Conservation (phyloP, 2,888 invertebrate genomes). For the Rhingia rostrata region DNA sequence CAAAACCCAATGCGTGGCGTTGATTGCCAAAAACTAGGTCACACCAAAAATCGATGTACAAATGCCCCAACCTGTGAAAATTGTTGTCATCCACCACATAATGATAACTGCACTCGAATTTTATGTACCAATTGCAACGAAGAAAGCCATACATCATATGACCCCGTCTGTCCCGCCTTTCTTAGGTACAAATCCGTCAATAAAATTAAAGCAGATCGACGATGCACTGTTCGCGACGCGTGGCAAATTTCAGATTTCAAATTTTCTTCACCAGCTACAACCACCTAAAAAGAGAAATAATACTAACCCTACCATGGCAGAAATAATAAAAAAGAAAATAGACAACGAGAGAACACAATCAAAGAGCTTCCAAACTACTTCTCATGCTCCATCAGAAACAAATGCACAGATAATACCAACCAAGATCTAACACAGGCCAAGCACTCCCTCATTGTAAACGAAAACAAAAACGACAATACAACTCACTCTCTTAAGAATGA, state of each 20-base stretch:
- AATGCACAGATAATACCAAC: too few species aligned
- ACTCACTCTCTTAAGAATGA: too few species aligned
- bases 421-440: too few species aligned
- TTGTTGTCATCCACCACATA: conserved; percentile 39
- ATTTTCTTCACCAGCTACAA: conserved; percentile 7
- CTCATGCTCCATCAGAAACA: too few species aligned
- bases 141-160: conserved; percentile 54
- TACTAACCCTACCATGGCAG: neutral
- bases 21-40: too few species aligned
- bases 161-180: conserved; percentile 46
- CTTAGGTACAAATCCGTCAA: conserved; percentile 64
- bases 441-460: too few species aligned
- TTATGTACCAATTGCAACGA: conserved; percentile 61
- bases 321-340: conserved; percentile 23
- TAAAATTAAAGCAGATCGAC: conserved; percentile 59
- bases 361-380: too few species aligned
- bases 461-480: too few species aligned
- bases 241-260: conserved; percentile 54
- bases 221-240: conserved; percentile 59
- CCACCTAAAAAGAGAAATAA: neutral
- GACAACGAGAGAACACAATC: too few species aligned
- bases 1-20: too few species aligned
- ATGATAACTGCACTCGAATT: conserved; percentile 23
- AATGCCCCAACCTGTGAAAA: conserved; percentile 33
- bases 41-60: conserved; percentile 46